Evolutionary conservation across 2,888 invertebrate genomes (phyloP), one percentile per base, ranked within the genome.

Genomic region (Drosophila formosana): DNA sequence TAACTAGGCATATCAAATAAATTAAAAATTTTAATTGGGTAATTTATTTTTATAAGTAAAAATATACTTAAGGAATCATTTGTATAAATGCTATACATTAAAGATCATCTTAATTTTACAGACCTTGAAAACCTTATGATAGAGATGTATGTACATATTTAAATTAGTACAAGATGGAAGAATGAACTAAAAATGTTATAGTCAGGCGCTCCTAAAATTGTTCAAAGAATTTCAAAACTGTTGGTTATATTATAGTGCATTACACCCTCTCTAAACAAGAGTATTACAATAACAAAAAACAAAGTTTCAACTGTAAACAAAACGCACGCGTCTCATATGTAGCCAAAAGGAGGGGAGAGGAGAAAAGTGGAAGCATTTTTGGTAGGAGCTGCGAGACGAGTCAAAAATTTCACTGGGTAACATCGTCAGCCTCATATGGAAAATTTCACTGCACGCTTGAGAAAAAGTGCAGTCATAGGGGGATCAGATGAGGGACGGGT

Each of bases 401-500:
- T 73, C 63, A 78, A 75, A 81, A 82, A 84, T 85, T 88, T 82
- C 88, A 76, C 82, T 88, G 71, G 50, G 53, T 61, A 68, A 51
- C 74, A 47, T 49, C 67, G 52, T 60, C 78, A 47, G 84, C 52
- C 75, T 67, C 88, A 83, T 88, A 80, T 86, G 84, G 84, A 76
- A 88, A 88, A 88, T 85, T 85, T 85, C 89, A 85, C 88, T 86
- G 83, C 89, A 84, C 88, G 88, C 83, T 73, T 88, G 77, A 78
- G 57, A 74, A 82, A 88, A 88, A 85, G 68, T 85, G 80, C 86
- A 88, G 64, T 62, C 47, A 60, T 34, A 13, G 45, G 30, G 18
- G 55, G 30, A 52, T 26, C 25, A n/a, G 32, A 32, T 1, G 30
- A 18, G 28, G 32, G 28, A 18, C 13, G 26, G n/a, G 47, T 18